Evolutionary conservation across 2,113 vertebrate genomes (phyloP).

Genomic region (Aptenodytes patagonicus): DNA sequence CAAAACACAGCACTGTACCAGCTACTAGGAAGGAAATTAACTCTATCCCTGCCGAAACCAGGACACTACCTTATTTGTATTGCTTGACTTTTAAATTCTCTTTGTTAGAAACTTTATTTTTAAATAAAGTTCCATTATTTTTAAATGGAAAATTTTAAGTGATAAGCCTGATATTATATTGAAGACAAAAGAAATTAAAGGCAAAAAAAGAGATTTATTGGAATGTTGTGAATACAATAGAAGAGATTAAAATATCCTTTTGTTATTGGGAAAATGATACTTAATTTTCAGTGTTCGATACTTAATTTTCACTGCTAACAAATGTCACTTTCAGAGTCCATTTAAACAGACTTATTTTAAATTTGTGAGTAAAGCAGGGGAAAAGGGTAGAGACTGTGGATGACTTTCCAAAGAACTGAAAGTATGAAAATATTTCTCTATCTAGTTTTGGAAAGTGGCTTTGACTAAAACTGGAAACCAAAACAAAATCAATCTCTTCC

Average conservation of each 20-base stretch:
- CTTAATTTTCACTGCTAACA: background rate
- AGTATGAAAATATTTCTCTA: background rate
- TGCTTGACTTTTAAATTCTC: background rate
- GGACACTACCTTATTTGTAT: background rate
- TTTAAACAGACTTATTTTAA: background rate
- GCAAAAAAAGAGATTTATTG: background rate
- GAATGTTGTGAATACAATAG: background rate
- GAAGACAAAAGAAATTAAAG: background rate
- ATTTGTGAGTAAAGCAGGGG: background rate
- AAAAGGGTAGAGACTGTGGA: background rate
- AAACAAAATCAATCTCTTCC: background rate
- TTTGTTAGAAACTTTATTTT: background rate
- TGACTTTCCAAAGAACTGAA: background rate
- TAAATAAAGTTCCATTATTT: background rate
- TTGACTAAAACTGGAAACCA: background rate
- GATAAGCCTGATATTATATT: background rate
- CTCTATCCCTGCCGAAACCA: too few relatives aligned
- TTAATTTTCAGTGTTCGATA: background rate
- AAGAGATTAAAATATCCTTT: background rate
- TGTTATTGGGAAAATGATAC: background rate
- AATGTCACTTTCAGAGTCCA: background rate
- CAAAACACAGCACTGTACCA: too few relatives aligned
- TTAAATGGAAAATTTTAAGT: background rate
- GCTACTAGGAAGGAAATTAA: too few relatives aligned
- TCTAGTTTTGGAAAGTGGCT: background rate